Percentiles rank a stretch among this genome's conserved stretches.
phyloP scores from a whole-genome alignment of 2,797 vertebrate species.

The Rhadinocentrus ornatus region DNA sequence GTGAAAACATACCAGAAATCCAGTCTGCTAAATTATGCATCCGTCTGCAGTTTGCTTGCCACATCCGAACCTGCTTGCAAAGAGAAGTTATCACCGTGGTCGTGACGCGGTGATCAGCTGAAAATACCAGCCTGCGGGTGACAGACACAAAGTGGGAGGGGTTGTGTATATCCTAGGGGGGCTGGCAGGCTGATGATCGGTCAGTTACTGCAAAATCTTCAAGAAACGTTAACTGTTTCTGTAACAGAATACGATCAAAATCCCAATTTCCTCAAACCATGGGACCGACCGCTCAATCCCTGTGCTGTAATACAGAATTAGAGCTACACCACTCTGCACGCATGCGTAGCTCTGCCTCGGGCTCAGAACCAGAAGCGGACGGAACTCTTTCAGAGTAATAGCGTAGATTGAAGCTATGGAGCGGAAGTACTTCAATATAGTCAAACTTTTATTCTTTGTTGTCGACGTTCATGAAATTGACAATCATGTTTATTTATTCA shows the following conservation, averaged over 20 bases:
- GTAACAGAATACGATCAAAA: constrained; percentile 10
- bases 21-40: constrained; percentile 81
- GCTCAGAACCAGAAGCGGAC: constrained; percentile 2
- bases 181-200: constrained; percentile 4
- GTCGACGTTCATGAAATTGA: not conserved
- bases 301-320: constrained; percentile 39
- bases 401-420: not conserved
- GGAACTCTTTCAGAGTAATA: constrained; percentile 25
- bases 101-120: constrained; percentile 29
- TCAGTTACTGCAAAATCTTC: constrained; percentile 13
- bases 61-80: constrained; percentile 70
- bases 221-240: not conserved
- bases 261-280: constrained; percentile 14
- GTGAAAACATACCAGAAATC: constrained; percentile 71
- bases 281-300: constrained; percentile 21
- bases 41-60: constrained; percentile 76
- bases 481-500: not conserved
- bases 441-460: not conserved
- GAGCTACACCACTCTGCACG: constrained; percentile 39
- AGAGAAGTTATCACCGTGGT: constrained; percentile 41
- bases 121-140: constrained; percentile 27
- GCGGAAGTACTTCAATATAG: constrained; percentile 7
- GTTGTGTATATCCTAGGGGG: constrained; percentile 22
- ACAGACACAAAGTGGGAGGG: constrained; percentile 11
- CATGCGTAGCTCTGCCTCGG: constrained; percentile 62